These are phyloP conservation scores for Drosophila sturtevanti DNA, from an alignment of 1,140 invertebrate species.

Conservation along the genomic window DNA sequence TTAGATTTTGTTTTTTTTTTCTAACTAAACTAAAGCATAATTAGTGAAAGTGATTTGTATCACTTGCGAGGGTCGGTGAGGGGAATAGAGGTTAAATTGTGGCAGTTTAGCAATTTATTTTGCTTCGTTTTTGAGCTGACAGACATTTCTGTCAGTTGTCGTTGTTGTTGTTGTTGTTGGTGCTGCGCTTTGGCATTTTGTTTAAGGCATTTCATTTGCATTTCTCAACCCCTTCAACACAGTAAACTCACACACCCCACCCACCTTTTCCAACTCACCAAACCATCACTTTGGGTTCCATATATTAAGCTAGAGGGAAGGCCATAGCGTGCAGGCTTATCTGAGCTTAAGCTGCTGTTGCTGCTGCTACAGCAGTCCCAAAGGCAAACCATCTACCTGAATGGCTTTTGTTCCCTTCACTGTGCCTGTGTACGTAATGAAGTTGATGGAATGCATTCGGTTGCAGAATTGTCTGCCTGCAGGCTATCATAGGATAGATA, in stretches of 20 bases:
- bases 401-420: conserved; percentile 29
- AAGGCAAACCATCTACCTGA: conserved; percentile 5
- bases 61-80: conserved; percentile 15
- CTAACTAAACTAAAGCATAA: conserved; percentile 53
- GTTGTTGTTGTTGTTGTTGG: conserved; percentile 18
- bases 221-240: too few species aligned
- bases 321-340: conserved; percentile 33
- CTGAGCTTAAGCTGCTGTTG: conserved; percentile 34
- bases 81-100: background rate
- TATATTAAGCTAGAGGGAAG: conserved; percentile 1
- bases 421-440: conserved; percentile 36
- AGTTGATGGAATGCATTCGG: conserved; percentile 50
- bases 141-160: conserved; percentile 41
- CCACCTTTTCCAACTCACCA: background rate
- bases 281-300: conserved; percentile 6
- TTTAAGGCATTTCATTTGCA: conserved; percentile 57
- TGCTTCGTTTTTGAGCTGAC: conserved; percentile 26
- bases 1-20: conserved; percentile 45
- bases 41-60: conserved; percentile 77
- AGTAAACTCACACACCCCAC: too few species aligned
- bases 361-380: background rate
- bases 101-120: conserved; percentile 5
- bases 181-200: conserved; percentile 28
- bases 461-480: conserved; percentile 1
- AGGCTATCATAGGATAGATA: conserved; percentile 26